Evolutionary conservation across 2,888 invertebrate species (phyloP).

Genomic region (Papilio gigon): DNA sequence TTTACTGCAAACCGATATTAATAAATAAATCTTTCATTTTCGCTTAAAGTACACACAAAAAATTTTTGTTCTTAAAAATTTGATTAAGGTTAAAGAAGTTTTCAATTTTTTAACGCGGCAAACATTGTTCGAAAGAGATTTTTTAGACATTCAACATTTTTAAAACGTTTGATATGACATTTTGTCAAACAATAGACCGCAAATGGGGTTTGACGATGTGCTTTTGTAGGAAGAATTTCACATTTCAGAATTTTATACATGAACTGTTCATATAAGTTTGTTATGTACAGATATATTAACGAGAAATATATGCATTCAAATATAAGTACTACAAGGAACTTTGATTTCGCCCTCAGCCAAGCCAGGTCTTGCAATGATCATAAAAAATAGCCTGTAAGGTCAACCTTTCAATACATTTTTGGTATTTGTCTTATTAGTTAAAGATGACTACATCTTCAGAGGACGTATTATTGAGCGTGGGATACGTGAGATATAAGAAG

Average conservation of each 20-base stretch:
- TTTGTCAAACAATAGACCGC: conserved; percentile 68
- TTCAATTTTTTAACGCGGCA: no score
- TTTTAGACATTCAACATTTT: conserved; percentile 31
- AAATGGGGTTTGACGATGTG: conserved; percentile 71
- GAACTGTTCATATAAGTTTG: conserved; percentile 32
- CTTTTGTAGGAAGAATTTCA: conserved; percentile 63
- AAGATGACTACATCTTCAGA: conserved; percentile 94
- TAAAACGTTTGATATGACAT: conserved; percentile 53
- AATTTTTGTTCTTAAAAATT: no score
- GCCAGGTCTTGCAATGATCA: conserved; percentile 31
- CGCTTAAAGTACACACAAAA: neutral
- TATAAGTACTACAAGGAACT: conserved; percentile 8
- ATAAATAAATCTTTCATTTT: neutral
- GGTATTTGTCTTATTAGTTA: conserved; percentile 24
- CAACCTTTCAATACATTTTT: conserved; percentile 36
- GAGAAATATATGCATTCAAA: conserved; percentile 25
- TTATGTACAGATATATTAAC: conserved; percentile 13
- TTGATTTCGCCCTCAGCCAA: conserved; percentile 23
- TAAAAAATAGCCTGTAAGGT: conserved; percentile 39
- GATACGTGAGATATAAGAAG: conserved; percentile 96
- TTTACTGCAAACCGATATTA: no score
- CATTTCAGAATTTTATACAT: conserved; percentile 56
- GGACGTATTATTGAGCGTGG: conserved; percentile 96
- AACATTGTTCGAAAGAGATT: neutral
- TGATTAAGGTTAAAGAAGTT: no score